Evolutionary conservation across 2,888 invertebrate species (phyloP), one percentile per base, ranked within the genome.

Genomic region (Dichetophora obliterata): DNA sequence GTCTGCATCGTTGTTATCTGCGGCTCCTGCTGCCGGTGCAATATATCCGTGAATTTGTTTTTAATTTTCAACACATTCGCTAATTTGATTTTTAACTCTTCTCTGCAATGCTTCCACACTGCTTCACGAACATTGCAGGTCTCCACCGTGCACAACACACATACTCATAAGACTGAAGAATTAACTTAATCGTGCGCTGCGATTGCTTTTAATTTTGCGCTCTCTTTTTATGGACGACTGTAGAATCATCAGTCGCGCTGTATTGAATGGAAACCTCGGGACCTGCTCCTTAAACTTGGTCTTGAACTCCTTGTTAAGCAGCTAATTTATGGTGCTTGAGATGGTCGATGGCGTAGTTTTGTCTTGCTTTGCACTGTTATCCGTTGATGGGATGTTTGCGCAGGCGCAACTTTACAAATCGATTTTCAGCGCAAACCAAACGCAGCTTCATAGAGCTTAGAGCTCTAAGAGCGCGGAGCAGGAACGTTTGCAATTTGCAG

Each of bases 51-150:
- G 88, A 88, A 89, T 88, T 88, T 88, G 88, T 88, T 88, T 88
- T 88, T 88, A 88, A 88, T 88, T 88, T 88, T 88, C 88, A 88
- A 88, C 88, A 88, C 88, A 89, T 89, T 89, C 88, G 85, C 89
- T 88, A 88, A 89, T 89, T 88, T 88, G 88, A 88, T 88, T 88
- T 88, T 88, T 88, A 87, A 86, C 87, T 86, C 75, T 82, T 81
- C 79, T 76, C 70, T 76, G 69, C 69, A 71, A 74, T 61, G 59
- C 72, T 59, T 69, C n/a, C 70, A 76, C 59, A 66, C 54, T 24
- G 63, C 52, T 75, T 43, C 43, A 43, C 8, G 11, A 43, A 6
- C 11, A 14, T 69, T 82, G 48, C 63, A 54, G 71, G 16, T 70
- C 5, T 48, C 27, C 69, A 68, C 52, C 69, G 73, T 54, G 19